Conservation (phyloP, 2,888 invertebrate species). For the Stenotaenia linearis region DNA sequence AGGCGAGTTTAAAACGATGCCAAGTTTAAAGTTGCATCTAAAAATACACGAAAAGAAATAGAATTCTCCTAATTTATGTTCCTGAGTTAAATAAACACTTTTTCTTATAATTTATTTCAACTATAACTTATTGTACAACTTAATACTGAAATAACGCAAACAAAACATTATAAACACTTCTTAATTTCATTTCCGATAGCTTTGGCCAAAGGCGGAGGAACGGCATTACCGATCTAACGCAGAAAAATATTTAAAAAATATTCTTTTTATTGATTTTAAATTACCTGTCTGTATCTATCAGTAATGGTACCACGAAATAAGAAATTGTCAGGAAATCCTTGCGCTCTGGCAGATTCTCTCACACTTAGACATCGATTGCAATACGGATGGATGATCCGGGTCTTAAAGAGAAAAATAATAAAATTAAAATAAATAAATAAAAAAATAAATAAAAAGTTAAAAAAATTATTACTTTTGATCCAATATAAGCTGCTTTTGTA, state of each 20-base stretch:
- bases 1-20: slow-evolving; percentile 29
- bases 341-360: slow-evolving; percentile 77
- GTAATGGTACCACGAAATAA: slow-evolving; percentile 66
- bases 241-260: slow-evolving; percentile 34
- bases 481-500: slow-evolving; percentile 80
- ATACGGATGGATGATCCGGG: slow-evolving; percentile 64
- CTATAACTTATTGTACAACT: no score
- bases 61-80: no score
- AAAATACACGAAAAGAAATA: slow-evolving; percentile 17
- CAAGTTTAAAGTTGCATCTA: slow-evolving; percentile 33
- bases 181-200: slow-evolving; percentile 68
- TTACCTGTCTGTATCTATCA: slow-evolving; percentile 70
- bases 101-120: no score
- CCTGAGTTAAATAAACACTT: no score
- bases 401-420: no score
- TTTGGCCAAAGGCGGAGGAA: slow-evolving; percentile 72
- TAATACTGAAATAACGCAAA: no score
- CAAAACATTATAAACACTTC: not conserved
- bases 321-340: slow-evolving; percentile 74
- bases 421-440: no score
- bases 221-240: slow-evolving; percentile 68
- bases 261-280: not conserved
- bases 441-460: no score
- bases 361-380: slow-evolving; percentile 77
- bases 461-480: no score